phyloP scores from a whole-genome alignment of 2,797 vertebrate genomes.

The Champsocephalus esox region DNA sequence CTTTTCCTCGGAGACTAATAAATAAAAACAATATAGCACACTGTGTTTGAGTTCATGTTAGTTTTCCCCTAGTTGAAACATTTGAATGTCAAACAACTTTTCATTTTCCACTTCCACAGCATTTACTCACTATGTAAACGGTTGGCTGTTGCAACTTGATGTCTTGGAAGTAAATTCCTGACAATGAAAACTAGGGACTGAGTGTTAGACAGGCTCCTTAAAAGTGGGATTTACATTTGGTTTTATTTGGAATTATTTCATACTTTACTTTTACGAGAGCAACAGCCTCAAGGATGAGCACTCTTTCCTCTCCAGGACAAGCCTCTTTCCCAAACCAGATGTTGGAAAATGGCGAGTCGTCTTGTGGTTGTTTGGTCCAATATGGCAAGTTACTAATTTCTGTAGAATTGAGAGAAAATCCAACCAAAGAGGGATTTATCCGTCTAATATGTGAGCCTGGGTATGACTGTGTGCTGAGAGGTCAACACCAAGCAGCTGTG shows the following conservation, averaged over 20 bases:
- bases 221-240: neutral
- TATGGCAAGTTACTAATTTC: slow-evolving; percentile 1
- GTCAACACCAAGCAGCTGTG: slow-evolving; percentile 62
- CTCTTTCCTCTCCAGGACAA: neutral
- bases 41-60: too few relatives aligned
- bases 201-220: neutral
- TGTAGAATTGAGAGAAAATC: neutral
- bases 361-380: neutral
- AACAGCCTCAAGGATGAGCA: slow-evolving; percentile 6
- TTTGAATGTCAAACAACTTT: too few relatives aligned
- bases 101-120: too few relatives aligned
- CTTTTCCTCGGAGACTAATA: too few relatives aligned
- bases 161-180: slow-evolving; percentile 4
- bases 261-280: slow-evolving; percentile 1
- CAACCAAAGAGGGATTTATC: slow-evolving; percentile 10
- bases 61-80: too few relatives aligned
- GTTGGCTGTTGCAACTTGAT: neutral
- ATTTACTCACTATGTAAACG: too few relatives aligned
- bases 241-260: neutral
- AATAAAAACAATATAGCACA: too few relatives aligned
- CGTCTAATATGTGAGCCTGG: slow-evolving; percentile 19
- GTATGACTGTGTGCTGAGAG: slow-evolving; percentile 46
- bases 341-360: neutral
- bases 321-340: slow-evolving; percentile 17
- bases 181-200: neutral